Percentiles rank a stretch among this genome's conserved stretches.
Conservation (phyloP, 2,113 vertebrate genomes). For the Ranitomeya variabilis region DNA sequence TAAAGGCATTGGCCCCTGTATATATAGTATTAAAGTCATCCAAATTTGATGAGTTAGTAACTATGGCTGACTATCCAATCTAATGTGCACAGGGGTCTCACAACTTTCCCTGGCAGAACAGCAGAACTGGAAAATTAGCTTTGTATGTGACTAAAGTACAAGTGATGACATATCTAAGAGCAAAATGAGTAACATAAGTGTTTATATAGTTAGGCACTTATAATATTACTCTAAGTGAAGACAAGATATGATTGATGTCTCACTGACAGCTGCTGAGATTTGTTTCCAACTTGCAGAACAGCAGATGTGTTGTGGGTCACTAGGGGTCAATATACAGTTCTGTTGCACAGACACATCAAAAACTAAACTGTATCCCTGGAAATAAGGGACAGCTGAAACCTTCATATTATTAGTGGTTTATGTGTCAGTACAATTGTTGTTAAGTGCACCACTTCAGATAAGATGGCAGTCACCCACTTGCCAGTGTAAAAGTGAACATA, state of each 20-base stretch:
- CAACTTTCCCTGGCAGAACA: no score
- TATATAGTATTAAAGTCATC: no score
- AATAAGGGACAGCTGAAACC: background rate
- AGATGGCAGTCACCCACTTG: background rate
- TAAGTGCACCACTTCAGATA: background rate
- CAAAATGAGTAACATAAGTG: no score
- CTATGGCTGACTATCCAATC: no score
- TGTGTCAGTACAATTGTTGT: background rate
- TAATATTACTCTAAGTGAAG: background rate
- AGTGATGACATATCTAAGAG: no score
- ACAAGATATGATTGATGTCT: background rate
- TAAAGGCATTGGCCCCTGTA: no score
- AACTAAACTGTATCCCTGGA: background rate
- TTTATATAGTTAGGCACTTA: no score
- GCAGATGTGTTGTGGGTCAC: background rate
- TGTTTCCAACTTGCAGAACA: background rate
- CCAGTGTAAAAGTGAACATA: constrained; percentile 7
- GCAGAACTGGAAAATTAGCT: no score
- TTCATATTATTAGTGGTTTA: background rate
- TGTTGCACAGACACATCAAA: background rate
- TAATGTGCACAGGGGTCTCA: no score
- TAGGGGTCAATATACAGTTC: background rate
- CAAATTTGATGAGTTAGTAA: no score
- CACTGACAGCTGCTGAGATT: background rate
- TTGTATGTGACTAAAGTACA: no score